These are phyloP conservation scores for Anthrax anthrax DNA, from an alignment of 2,888 invertebrate genomes.

Conservation along the genomic window DNA sequence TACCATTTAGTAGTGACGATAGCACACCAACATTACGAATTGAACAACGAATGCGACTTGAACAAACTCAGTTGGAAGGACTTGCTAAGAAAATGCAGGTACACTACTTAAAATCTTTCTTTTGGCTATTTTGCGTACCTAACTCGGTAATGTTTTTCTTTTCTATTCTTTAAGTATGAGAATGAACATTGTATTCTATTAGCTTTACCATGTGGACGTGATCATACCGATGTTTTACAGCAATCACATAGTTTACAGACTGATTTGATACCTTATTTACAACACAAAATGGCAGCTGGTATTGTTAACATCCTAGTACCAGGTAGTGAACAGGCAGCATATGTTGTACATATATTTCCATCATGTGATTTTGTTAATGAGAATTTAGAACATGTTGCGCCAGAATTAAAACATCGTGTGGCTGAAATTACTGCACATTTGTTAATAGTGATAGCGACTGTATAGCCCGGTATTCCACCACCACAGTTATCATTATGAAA, in stretches of 20 bases:
- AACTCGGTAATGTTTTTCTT: slow-evolving; percentile 1
- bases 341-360: slow-evolving; percentile 97
- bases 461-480: slow-evolving; percentile 31
- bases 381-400: slow-evolving; percentile 79
- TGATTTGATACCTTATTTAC: slow-evolving; percentile 92
- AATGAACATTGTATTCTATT: slow-evolving; percentile 93
- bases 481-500: not conserved
- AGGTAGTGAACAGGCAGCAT: slow-evolving; percentile 84
- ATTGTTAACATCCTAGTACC: slow-evolving; percentile 92
- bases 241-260: slow-evolving; percentile 80
- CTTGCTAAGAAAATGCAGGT: slow-evolving; percentile 95
- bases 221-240: slow-evolving; percentile 84
- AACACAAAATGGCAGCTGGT: slow-evolving; percentile 95
- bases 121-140: not conserved
- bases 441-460: slow-evolving; percentile 87
- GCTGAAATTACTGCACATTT: slow-evolving; percentile 88
- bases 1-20: slow-evolving; percentile 73
- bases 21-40: slow-evolving; percentile 78
- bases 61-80: slow-evolving; percentile 89
- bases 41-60: slow-evolving; percentile 94
- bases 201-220: slow-evolving; percentile 89
- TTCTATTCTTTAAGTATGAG: slow-evolving; percentile 54
- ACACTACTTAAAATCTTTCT: slow-evolving; percentile 15
- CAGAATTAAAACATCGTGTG: slow-evolving; percentile 82
- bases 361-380: slow-evolving; percentile 95